These are phyloP conservation scores for Drosophila mauritiana DNA, from an alignment of 1,140 invertebrate genomes.

Conservation along the genomic window DNA sequence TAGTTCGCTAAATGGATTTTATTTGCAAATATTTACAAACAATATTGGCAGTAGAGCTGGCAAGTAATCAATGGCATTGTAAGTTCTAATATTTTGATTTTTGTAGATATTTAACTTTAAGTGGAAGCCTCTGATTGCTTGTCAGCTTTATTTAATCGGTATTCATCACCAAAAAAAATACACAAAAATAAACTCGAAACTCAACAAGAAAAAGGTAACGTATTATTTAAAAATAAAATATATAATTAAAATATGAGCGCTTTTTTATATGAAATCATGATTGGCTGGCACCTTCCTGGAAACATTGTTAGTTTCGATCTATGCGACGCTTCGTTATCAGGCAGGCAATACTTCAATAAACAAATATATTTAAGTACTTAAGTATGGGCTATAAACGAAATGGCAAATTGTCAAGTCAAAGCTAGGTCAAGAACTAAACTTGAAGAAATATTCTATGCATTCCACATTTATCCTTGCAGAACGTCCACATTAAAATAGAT, in stretches of 20 bases:
- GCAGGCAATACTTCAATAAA: constrained; percentile 50
- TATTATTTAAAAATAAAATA: constrained; percentile 8
- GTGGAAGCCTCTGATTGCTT: background rate
- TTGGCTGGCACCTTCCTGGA: constrained; percentile 40
- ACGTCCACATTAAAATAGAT: background rate
- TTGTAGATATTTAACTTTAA: background rate
- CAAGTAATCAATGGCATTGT: background rate
- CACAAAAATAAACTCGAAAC: background rate
- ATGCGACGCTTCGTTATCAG: constrained; percentile 38
- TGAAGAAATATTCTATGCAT: constrained; percentile 32
- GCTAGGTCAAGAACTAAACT: constrained; percentile 51
- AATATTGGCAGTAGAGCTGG: constrained; percentile 18
- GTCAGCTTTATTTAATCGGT: constrained; percentile 19
- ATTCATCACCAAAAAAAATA: constrained; percentile 29
- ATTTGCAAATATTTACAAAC: constrained; percentile 49
- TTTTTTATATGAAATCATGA: constrained; percentile 60
- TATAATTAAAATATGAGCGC: constrained; percentile 62
- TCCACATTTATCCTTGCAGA: constrained; percentile 34
- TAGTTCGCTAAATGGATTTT: constrained; percentile 25
- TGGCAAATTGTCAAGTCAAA: constrained; percentile 39
- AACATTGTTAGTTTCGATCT: constrained; percentile 50
- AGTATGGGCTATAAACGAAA: constrained; percentile 33
- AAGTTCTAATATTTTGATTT: fast-evolving
- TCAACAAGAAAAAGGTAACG: constrained; percentile 12
- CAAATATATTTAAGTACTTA: constrained; percentile 30